Conservation (phyloP, 2,113 vertebrate genomes). For the Chunga burmeisteri region DNA sequence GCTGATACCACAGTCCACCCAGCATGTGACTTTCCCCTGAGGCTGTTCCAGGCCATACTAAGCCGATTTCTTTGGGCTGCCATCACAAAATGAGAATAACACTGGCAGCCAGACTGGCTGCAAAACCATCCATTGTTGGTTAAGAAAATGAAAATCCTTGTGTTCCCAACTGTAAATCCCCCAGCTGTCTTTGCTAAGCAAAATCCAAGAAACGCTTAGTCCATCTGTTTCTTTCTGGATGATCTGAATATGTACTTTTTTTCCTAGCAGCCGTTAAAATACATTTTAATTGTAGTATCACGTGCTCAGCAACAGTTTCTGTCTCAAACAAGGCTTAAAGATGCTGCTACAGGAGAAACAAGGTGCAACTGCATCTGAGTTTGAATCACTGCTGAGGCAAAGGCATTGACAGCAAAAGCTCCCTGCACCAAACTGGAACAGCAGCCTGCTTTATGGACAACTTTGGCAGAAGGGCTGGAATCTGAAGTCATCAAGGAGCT, state of each 20-base stretch:
- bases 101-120: not conserved
- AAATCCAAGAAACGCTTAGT: not conserved
- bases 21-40: not conserved
- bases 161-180: conserved; percentile 11
- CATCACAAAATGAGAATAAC: not conserved
- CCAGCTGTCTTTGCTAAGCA: conserved; percentile 7
- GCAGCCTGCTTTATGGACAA: not conserved
- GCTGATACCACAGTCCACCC: not conserved
- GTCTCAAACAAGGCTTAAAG: not conserved
- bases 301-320: not conserved
- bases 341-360: not conserved
- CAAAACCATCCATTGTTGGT: not conserved
- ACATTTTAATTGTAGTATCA: not conserved
- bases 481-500: not conserved
- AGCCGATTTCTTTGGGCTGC: conserved; percentile 9
- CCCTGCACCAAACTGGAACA: not conserved
- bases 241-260: not conserved
- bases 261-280: not conserved
- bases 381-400: not conserved
- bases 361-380: not conserved
- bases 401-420: not conserved
- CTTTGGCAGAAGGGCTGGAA: not conserved
- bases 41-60: not conserved
- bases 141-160: conserved; percentile 1
- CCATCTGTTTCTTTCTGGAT: not conserved